A percentile compares a stretch with the other conserved stretches of the same genome.
These are phyloP conservation scores for Melinopterus prodromus DNA, from an alignment of 2,888 invertebrate species.

Conservation along the genomic window DNA sequence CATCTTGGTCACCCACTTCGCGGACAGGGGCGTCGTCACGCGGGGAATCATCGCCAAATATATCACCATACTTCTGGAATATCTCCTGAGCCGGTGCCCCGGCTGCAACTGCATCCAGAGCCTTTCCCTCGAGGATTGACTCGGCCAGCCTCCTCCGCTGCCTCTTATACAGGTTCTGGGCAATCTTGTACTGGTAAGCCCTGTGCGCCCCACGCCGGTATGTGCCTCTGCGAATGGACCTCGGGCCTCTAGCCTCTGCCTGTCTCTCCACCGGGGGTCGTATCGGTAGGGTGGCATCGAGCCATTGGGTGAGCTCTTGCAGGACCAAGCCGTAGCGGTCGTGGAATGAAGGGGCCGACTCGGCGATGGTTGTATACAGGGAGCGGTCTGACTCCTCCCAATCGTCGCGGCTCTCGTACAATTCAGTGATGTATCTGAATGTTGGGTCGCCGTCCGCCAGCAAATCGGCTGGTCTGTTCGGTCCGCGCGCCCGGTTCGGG, in stretches of 20 bases:
- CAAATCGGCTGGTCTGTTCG: too few relatives aligned
- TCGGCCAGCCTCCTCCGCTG: conserved; percentile 31
- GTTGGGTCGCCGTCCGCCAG: too few relatives aligned
- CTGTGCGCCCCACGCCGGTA: conserved; percentile 8
- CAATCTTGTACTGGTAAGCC: conserved; percentile 25
- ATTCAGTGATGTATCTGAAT: neutral
- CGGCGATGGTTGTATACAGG: conserved; percentile 36
- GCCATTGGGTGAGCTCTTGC: neutral
- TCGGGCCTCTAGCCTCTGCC: neutral
- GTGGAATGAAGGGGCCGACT: conserved; percentile 14
- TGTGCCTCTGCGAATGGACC: neutral
- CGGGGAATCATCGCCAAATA: conserved; percentile 32
- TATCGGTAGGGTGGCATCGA: neutral
- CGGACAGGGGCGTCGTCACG: neutral
- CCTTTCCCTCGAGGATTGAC: conserved; percentile 29
- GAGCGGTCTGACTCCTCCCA: neutral
- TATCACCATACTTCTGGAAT: conserved; percentile 27
- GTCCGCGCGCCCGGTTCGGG: too few relatives aligned
- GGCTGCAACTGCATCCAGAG: neutral
- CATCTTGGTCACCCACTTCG: conserved; percentile 4
- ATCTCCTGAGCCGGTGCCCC: conserved; percentile 17
- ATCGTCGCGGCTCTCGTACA: conserved; percentile 31
- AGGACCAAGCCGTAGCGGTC: neutral
- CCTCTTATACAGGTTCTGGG: conserved; percentile 34
- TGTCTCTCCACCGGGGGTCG: neutral